These are phyloP conservation scores for Oligia fasciuncula DNA, from an alignment of 2,888 invertebrate genomes.

Conservation along the genomic window DNA sequence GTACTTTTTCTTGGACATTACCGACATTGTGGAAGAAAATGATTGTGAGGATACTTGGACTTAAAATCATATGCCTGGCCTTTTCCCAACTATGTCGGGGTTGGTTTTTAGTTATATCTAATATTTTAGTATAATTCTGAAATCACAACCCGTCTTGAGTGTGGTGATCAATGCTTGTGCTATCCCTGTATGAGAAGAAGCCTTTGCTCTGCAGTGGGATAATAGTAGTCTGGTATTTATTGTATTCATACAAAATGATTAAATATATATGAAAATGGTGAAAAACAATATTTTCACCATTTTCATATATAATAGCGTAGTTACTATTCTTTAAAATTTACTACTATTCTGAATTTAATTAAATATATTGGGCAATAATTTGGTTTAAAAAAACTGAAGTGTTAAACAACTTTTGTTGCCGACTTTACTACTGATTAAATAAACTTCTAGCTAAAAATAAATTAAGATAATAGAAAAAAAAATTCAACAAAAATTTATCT, in stretches of 20 bases:
- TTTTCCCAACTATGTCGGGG: too few species aligned
- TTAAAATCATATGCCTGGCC: too few species aligned
- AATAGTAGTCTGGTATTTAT: neutral
- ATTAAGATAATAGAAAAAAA: conserved; percentile 8
- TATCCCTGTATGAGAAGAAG: neutral
- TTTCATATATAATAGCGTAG: too few species aligned
- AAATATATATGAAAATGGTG: too few species aligned
- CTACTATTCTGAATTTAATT: neutral
- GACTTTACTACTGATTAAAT: neutral
- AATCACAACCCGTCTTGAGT: neutral
- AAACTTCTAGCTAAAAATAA: neutral
- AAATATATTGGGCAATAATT: neutral
- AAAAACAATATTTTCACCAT: neutral
- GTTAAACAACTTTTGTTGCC: neutral
- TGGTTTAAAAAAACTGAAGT: neutral
- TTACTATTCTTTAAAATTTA: neutral
- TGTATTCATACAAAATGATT: neutral
- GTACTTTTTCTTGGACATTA: neutral
- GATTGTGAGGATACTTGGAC: neutral
- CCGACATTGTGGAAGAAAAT: neutral
- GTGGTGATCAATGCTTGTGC: neutral
- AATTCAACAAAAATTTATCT: conserved; percentile 29
- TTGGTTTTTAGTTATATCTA: too few species aligned
- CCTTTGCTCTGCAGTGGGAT: neutral
- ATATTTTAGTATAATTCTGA: neutral